A percentile compares a stretch with the other conserved stretches of the same genome.
Evolutionary conservation across 1,140 invertebrate species (phyloP).

Genomic region (Macrocentrus cingulum): DNA sequence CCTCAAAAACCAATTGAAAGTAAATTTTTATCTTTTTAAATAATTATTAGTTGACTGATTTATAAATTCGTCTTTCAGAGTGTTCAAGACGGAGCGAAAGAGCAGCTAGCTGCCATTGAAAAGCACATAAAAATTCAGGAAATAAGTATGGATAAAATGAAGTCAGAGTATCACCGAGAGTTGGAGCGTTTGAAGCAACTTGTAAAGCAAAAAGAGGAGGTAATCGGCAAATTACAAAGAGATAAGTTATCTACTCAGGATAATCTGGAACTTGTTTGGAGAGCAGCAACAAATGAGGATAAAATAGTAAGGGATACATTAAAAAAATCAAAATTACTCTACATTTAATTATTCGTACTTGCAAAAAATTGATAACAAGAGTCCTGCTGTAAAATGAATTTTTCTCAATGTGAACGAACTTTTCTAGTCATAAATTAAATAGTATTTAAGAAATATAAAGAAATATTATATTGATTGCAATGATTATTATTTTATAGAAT

Average conservation of each 20-base stretch:
- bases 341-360: no score
- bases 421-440: neutral
- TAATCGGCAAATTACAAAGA: conserved; percentile 52
- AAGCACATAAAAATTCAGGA: conserved; percentile 61
- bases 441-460: neutral
- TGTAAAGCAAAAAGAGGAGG: conserved; percentile 55
- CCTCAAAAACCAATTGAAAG: conserved; percentile 61
- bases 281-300: conserved; percentile 44
- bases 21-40: conserved; percentile 30
- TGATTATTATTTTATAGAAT: neutral
- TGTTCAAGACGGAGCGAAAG: conserved; percentile 59
- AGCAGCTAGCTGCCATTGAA: conserved; percentile 59
- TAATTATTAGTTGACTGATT: neutral
- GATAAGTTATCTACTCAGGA: conserved; percentile 49
- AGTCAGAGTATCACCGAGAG: conserved; percentile 58
- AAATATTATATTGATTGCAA: neutral
- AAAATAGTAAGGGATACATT: conserved; percentile 44
- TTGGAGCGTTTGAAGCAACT: conserved; percentile 55
- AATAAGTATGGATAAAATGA: conserved; percentile 54
- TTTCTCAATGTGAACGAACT: conserved; percentile 7
- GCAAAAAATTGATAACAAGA: no score
- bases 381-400: conserved; percentile 1
- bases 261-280: conserved; percentile 54
- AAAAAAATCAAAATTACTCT: conserved; percentile 36
- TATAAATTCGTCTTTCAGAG: conserved; percentile 47